These are phyloP conservation scores for Mus spretus DNA, from an alignment of 2,797 vertebrate genomes.

Conservation along the genomic window DNA sequence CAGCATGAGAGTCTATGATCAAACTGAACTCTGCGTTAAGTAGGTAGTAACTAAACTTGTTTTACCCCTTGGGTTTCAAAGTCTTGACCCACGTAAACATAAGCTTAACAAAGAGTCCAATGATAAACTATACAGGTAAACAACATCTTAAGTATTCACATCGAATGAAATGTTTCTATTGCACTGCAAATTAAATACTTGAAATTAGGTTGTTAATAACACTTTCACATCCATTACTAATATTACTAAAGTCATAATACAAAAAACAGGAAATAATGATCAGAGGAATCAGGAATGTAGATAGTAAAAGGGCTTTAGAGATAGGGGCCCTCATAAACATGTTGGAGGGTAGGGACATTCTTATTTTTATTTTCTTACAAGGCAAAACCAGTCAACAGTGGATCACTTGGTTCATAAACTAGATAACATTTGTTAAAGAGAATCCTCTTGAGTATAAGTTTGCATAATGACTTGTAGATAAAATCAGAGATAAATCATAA, in stretches of 20 bases:
- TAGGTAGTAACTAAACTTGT: not conserved
- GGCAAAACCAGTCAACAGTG: not conserved
- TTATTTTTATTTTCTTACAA: slow-evolving; percentile 30
- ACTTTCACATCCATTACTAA: not conserved
- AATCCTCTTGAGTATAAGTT: slow-evolving; percentile 9
- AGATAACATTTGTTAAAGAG: slow-evolving; percentile 55
- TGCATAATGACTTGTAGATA: slow-evolving; percentile 23
- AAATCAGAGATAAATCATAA: slow-evolving; percentile 73
- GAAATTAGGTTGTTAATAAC: slow-evolving; percentile 36
- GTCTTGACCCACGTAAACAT: not conserved
- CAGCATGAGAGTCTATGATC: not conserved
- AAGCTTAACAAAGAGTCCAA: slow-evolving; percentile 8
- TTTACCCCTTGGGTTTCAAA: slow-evolving; percentile 33
- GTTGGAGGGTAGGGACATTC: not conserved
- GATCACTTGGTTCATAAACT: slow-evolving; percentile 67
- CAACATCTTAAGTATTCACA: slow-evolving; percentile 35
- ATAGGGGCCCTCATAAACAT: not conserved
- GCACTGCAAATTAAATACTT: slow-evolving; percentile 44
- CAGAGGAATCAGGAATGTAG: accelerated
- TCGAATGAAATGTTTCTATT: slow-evolving; percentile 43
- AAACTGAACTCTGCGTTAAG: slow-evolving; percentile 31
- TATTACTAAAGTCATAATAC: not conserved
- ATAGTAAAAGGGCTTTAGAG: not conserved
- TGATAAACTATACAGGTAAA: slow-evolving; percentile 26
- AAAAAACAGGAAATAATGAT: not conserved